A percentile compares a stretch with the other conserved stretches of the same genome.
Conservation (phyloP, 53 echinoderm and acorn worm genomes). For the Patiria pectinifera region DNA sequence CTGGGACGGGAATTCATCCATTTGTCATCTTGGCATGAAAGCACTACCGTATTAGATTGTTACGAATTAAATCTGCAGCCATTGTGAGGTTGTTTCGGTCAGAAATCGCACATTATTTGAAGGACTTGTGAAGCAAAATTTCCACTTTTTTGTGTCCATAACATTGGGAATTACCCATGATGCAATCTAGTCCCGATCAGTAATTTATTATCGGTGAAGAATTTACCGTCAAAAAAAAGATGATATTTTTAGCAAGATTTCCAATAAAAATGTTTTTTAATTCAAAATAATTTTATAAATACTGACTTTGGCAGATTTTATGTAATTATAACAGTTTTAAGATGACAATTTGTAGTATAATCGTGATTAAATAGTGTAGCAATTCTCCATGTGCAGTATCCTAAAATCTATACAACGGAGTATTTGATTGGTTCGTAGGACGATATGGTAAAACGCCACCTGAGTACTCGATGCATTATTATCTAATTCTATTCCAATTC, state of each 20-base stretch:
- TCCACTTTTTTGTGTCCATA: conserved; percentile 29
- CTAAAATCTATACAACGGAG: background rate
- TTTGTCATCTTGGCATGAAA: conserved; percentile 35
- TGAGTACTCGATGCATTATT: background rate
- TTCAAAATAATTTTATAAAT: background rate
- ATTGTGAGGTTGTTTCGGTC: conserved; percentile 5
- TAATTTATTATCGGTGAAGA: background rate
- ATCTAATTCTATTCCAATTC: background rate
- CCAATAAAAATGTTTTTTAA: background rate
- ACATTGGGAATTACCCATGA: conserved; percentile 66
- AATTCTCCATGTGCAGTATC: background rate
- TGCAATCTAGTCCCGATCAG: conserved; percentile 40
- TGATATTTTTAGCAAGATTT: background rate
- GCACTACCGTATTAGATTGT: conserved; percentile 5
- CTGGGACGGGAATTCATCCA: conserved; percentile 47
- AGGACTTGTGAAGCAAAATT: background rate
- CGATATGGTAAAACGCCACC: background rate
- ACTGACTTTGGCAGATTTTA: background rate
- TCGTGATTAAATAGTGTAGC: background rate
- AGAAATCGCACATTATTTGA: background rate
- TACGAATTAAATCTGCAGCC: background rate
- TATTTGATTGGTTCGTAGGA: conserved; percentile 19
- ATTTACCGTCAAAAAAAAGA: background rate
- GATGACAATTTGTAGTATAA: background rate
- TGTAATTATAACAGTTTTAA: background rate